Evolutionary conservation across 1,140 invertebrate species (phyloP).

Genomic region (Camponotus vicinus): DNA sequence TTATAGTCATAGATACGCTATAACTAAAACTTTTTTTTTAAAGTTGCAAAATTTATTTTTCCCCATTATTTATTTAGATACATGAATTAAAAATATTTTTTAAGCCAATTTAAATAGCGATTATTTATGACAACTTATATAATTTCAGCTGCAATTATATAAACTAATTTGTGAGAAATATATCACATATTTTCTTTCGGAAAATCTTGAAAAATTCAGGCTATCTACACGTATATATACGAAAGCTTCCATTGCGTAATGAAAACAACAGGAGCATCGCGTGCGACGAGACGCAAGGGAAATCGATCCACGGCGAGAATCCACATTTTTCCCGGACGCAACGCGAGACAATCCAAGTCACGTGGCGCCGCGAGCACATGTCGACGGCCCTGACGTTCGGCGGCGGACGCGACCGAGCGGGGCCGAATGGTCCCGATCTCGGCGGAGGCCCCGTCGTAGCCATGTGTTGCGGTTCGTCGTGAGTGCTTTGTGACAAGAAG

Average conservation of each 20-base stretch:
- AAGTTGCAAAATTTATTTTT: too few species aligned
- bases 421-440: slow-evolving; percentile 75
- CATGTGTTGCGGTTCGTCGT: slow-evolving; percentile 84
- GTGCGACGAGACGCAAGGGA: not conserved
- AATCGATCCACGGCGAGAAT: slow-evolving; percentile 1
- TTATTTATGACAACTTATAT: too few species aligned
- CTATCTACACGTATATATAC: too few species aligned
- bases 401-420: slow-evolving; percentile 73
- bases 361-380: slow-evolving; percentile 23
- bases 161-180: too few species aligned
- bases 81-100: too few species aligned
- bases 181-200: too few species aligned
- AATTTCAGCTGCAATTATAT: too few species aligned
- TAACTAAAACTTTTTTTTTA: slow-evolving; percentile 1
- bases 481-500: slow-evolving; percentile 85
- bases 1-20: not conserved
- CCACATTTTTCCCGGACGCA: not conserved
- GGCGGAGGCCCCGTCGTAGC: slow-evolving; percentile 79
- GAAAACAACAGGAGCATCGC: not conserved
- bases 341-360: not conserved
- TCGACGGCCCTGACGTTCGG: slow-evolving; percentile 76
- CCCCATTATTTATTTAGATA: too few species aligned
- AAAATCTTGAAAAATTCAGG: too few species aligned
- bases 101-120: too few species aligned
- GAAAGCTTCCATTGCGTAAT: not conserved